phyloP scores from a whole-genome alignment of 2,797 vertebrate species.

The Thamnophis elegans region DNA sequence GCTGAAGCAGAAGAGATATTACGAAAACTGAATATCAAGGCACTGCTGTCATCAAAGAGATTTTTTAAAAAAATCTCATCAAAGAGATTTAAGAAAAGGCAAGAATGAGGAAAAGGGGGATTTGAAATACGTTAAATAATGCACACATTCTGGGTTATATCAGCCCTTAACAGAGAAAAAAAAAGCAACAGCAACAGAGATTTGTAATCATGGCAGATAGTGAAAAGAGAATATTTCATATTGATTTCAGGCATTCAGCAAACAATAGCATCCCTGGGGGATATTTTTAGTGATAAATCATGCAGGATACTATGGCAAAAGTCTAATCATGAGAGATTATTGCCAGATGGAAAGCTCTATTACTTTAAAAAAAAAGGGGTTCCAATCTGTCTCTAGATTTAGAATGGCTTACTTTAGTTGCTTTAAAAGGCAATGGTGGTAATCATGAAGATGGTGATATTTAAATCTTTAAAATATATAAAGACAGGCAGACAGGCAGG shows the following conservation, averaged over 20 bases:
- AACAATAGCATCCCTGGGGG: conserved; percentile 27
- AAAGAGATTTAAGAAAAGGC: conserved; percentile 13
- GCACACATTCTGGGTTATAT: conserved; percentile 15
- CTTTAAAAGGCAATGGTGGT: conserved; percentile 18
- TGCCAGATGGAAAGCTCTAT: conserved; percentile 28
- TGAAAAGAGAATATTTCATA: conserved; percentile 24
- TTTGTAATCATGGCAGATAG: conserved; percentile 12
- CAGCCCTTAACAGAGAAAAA: conserved; percentile 21
- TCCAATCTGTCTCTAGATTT: conserved; percentile 26
- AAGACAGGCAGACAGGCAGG: background rate
- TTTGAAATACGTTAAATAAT: conserved; percentile 16
- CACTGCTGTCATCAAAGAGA: background rate
- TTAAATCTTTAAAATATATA: background rate
- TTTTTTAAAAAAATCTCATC: background rate
- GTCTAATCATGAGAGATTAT: conserved; percentile 21
- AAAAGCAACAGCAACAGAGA: background rate
- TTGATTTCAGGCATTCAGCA: conserved; percentile 13
- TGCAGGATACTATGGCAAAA: background rate
- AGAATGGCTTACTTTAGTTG: background rate
- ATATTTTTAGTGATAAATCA: conserved; percentile 4
- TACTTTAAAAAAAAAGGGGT: conserved; percentile 30
- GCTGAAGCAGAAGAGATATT: background rate
- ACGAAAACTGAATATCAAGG: background rate
- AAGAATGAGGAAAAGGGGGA: background rate
- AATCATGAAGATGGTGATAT: background rate